Conservation (phyloP, 1,140 invertebrate species). For the Drosophila rhopaloa region DNA sequence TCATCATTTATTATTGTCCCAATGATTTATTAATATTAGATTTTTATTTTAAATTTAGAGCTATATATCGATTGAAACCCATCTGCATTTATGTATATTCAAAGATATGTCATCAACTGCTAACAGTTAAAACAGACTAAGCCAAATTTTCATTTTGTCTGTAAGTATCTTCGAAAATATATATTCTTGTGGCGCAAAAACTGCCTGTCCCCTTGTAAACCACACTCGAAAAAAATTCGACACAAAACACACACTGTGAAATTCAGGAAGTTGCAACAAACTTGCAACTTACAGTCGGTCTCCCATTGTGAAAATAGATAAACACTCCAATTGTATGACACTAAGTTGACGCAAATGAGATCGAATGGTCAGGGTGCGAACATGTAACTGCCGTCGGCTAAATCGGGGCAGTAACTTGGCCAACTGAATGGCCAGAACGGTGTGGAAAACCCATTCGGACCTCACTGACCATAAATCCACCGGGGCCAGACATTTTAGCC, state of each 20-base stretch:
- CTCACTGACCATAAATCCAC: constrained; percentile 79
- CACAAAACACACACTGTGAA: neutral
- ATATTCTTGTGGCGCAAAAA: no score
- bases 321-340: constrained; percentile 73
- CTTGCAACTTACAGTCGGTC: constrained; percentile 5
- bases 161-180: no score
- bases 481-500: constrained; percentile 66
- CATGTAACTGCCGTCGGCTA: constrained; percentile 64
- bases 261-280: constrained; percentile 13
- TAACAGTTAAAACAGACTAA: no score
- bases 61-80: no score
- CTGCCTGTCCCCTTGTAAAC: neutral
- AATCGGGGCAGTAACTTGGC: constrained; percentile 41
- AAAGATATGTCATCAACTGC: no score
- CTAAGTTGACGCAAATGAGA: constrained; percentile 78
- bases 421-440: constrained; percentile 25
- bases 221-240: constrained; percentile 3
- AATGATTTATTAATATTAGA: no score
- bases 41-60: no score
- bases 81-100: no score
- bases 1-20: no score
- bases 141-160: no score
- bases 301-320: constrained; percentile 56
- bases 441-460: constrained; percentile 69
- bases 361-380: constrained; percentile 54